Conservation (phyloP, 2,888 invertebrate genomes). For the Parthenolecanium corni region DNA sequence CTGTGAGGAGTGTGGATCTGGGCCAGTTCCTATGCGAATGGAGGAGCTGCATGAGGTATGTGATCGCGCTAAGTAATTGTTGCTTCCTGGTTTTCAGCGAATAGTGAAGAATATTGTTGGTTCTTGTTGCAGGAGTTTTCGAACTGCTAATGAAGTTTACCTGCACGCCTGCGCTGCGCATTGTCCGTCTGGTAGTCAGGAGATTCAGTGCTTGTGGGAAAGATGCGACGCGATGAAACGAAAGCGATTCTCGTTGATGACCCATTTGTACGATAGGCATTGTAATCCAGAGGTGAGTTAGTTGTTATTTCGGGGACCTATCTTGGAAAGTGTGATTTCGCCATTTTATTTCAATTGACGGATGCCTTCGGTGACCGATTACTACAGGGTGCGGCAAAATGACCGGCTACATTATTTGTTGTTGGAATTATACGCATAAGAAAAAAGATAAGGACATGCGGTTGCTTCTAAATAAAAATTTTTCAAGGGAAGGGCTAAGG, state of each 20-base stretch:
- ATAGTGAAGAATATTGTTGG: background rate
- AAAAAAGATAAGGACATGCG: no score
- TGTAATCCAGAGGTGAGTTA: constrained; percentile 62
- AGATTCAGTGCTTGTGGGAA: constrained; percentile 82
- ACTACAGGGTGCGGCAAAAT: no score
- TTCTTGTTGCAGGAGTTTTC: constrained; percentile 48
- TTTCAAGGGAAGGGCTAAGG: no score
- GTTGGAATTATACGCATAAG: no score
- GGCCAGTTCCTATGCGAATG: constrained; percentile 65
- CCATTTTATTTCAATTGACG: no score
- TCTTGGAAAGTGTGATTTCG: no score
- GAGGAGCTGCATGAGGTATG: constrained; percentile 69
- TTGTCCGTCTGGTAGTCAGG: constrained; percentile 56
- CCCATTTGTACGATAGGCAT: constrained; percentile 91
- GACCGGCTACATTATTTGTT: no score
- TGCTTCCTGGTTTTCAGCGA: background rate
- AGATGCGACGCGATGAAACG: constrained; percentile 80
- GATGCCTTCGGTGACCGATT: no score
- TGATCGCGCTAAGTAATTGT: constrained; percentile 23
- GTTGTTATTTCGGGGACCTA: background rate
- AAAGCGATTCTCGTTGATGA: constrained; percentile 87
- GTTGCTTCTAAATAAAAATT: no score
- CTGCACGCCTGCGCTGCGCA: constrained; percentile 77
- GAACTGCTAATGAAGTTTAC: constrained; percentile 66
- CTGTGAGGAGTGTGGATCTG: constrained; percentile 26